Base-by-base conservation (phyloP, 2,888 invertebrate species). In the Mechanitis messenoides region DNA sequence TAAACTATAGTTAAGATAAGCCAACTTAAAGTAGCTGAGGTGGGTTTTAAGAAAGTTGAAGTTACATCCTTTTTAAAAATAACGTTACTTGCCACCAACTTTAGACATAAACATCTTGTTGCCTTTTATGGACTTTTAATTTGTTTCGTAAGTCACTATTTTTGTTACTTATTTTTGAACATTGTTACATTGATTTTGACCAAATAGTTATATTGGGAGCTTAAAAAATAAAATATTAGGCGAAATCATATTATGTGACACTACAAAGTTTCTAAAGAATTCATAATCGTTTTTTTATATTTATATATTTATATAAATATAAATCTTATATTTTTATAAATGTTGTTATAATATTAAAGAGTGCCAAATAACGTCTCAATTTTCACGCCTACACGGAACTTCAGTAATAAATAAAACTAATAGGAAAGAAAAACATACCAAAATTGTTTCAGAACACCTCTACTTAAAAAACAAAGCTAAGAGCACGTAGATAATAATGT, bases 1-100 rank as follows among this genome's bases (percentile, higher is more conserved):
- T 81, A 82, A 83, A 84, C 78, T 86, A 83, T 78, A 81, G 80
- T 83, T 82, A 82, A 86, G 85, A 86, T 87, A 87, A 86, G 83
- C 81, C 62, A 69, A 69, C 60, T 69, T 68, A 60, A 66, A 69
- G 68, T 78, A 74, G 74, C 79, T 70, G 70, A 72, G 75, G 76
- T 74, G 75, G 76, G 78, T 80, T 84, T 79, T 79, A 78, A 76
- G 71, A 74, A 81, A 83, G 74, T 83, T 81, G 74, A 80, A 81
- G 72, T 81, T 81, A 72, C 72, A 70, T 69, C 75, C 73, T 74
- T 72, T 75, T 77, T 74, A 74, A 74, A 73, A 76, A 77, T 75
- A 75, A 73, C 75, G 78, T 71, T 69, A 67, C 71, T 75, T 64
- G 66, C 53, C 58, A 60, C 59, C 58, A 65, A 66, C 63, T 66